Conservation (phyloP, 1,140 invertebrate genomes). For the Triops longicaudatus region DNA sequence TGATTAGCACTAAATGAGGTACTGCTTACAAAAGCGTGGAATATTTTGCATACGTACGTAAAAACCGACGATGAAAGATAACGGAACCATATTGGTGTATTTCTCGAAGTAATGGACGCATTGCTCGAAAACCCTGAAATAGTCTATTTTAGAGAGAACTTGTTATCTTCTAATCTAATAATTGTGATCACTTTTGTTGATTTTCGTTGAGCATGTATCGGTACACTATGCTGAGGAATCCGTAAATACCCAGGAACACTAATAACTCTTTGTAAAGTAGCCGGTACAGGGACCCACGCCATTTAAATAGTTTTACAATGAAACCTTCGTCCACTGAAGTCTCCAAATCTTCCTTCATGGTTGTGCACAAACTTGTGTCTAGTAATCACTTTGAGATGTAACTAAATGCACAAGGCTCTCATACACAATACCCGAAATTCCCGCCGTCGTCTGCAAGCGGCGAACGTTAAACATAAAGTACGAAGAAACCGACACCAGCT, state of each 20-base stretch:
- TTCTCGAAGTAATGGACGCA: slow-evolving; percentile 66
- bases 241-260: slow-evolving; percentile 52
- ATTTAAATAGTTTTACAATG: slow-evolving; percentile 58
- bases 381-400: neutral
- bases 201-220: slow-evolving; percentile 22
- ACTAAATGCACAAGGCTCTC: neutral
- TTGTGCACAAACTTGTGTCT: neutral
- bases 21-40: no score
- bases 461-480: neutral
- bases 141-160: neutral
- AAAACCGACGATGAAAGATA: slow-evolving; percentile 81
- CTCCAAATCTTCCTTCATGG: neutral
- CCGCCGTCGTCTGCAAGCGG: neutral
- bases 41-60: slow-evolving; percentile 54
- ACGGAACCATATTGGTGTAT: slow-evolving; percentile 67
- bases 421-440: neutral
- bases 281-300: slow-evolving; percentile 66
- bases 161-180: neutral
- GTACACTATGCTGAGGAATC: slow-evolving; percentile 53
- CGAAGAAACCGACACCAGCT: neutral
- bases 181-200: neutral
- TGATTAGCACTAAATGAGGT: no score
- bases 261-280: slow-evolving; percentile 61
- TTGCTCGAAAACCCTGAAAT: slow-evolving; percentile 57
- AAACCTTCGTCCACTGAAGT: slow-evolving; percentile 38